These are phyloP conservation scores for Ophion ventricosus DNA, from an alignment of 2,888 invertebrate species.

Conservation along the genomic window DNA sequence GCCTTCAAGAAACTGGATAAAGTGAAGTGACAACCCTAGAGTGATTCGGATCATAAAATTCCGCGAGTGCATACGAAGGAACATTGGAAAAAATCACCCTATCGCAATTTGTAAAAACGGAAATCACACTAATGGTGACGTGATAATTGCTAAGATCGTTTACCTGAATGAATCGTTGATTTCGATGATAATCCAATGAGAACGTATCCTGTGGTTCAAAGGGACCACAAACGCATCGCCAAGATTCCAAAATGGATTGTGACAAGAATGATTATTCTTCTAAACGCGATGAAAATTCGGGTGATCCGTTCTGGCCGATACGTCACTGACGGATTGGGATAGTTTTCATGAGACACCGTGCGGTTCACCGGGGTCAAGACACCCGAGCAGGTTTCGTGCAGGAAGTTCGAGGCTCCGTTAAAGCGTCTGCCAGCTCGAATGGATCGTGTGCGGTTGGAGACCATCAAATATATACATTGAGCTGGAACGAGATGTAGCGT, in stretches of 20 bases:
- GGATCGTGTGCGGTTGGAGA: slow-evolving; percentile 27
- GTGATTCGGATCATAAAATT: too few species aligned
- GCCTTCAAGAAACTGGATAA: too few species aligned
- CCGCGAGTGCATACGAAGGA: too few species aligned
- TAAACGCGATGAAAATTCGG: background rate
- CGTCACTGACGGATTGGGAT: background rate
- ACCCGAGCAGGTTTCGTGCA: background rate
- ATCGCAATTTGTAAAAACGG: too few species aligned
- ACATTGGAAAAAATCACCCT: too few species aligned
- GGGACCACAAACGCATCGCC: background rate
- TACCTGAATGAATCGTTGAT: too few species aligned
- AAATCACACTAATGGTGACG: too few species aligned
- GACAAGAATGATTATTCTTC: background rate
- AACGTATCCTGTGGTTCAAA: background rate
- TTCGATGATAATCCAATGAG: too few species aligned
- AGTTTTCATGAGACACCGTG: background rate
- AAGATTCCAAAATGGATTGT: background rate
- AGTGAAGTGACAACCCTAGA: too few species aligned
- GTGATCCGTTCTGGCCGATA: background rate
- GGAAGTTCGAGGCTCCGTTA: slow-evolving; percentile 15
- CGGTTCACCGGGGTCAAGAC: slow-evolving; percentile 36
- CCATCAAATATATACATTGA: slow-evolving; percentile 1
- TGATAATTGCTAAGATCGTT: too few species aligned
- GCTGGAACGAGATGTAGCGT: slow-evolving; percentile 30
- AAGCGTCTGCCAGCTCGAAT: background rate